Base-by-base conservation (phyloP, 2,888 invertebrate species). In the Horisme vitalbata region DNA sequence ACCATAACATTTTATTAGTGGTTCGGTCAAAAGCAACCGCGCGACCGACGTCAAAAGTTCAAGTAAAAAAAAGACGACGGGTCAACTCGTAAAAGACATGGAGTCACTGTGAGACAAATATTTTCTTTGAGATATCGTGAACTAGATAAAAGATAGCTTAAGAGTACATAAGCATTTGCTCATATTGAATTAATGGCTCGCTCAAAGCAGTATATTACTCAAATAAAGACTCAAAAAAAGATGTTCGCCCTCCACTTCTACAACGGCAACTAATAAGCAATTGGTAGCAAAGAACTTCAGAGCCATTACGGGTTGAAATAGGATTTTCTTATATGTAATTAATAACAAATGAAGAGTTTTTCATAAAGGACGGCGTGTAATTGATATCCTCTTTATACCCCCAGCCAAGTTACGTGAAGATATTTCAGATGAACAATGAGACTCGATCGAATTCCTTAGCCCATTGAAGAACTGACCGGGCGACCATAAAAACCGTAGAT, bases 1-100 rank as follows among this genome's bases (percentile, higher is more conserved):
- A 85, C 84, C 85, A 87, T 89, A 89, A 89, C 84, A 84, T 89
- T 89, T 89, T 89, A 89, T 89, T 89, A 86, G 89, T 85, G 83
- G 79, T 73, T 75, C 79, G 82, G 89, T 84, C 86, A 85, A 88
- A 86, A 84, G 85, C 86, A 82, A 83, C 84, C 86, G 85, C 85
- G 79, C 71, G 80, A 78, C 78, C 83, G 78, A 79, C 84, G 78
- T 82, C 83, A 80, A 81, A 81, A 86, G 85, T 86, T 84, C 88
- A 86, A 81, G 77, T 65, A 82, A 81, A 80, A 82, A 85, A 82
- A 80, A 83, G 52, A 65, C 61, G 78, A 80, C 86, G 82, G 86
- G 85, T 85, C 86, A 88, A 80, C 80, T 83, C 83, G 75, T 83
- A 86, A 86, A 86, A 87, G 79, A 75, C 63, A 72, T 86, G 69